These are phyloP conservation scores for Cremastinae sp. DNA, from an alignment of 2,888 invertebrate species.

Conservation along the genomic window DNA sequence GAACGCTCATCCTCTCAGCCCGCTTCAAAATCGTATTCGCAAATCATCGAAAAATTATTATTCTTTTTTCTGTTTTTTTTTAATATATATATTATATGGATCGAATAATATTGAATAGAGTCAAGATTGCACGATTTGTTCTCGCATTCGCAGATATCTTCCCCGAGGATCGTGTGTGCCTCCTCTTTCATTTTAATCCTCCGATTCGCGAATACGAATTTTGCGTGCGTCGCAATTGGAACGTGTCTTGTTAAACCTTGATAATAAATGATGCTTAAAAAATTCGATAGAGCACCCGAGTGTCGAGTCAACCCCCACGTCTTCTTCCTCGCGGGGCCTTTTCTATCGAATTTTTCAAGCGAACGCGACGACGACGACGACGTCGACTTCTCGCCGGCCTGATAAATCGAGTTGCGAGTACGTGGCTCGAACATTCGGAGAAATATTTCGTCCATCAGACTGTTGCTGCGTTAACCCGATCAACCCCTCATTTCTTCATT, in stretches of 20 bases:
- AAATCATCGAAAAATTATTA: neutral
- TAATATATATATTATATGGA: too few relatives aligned
- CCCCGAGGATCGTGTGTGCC: neutral
- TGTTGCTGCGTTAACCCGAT: constrained; percentile 32
- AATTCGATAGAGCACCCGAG: constrained; percentile 35
- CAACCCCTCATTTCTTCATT: constrained; percentile 1
- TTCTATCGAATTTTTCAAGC: constrained; percentile 41
- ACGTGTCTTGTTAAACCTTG: constrained; percentile 52
- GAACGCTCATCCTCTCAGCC: constrained; percentile 55
- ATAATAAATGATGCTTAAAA: constrained; percentile 34
- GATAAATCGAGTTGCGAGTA: constrained; percentile 16
- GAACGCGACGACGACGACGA: constrained; percentile 13
- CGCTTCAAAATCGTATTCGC: constrained; percentile 28
- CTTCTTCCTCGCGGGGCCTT: neutral
- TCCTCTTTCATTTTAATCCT: neutral
- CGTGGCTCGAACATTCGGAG: constrained; percentile 2
- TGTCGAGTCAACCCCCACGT: neutral
- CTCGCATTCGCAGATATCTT: neutral
- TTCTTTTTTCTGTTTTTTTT: neutral
- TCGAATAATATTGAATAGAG: constrained; percentile 28
- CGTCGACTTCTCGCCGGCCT: constrained; percentile 12
- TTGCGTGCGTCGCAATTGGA: constrained; percentile 39
- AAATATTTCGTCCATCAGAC: constrained; percentile 17
- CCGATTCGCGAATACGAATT: constrained; percentile 32
- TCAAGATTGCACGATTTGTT: constrained; percentile 41